Percentiles rank a stretch among this genome's conserved stretches.
These are phyloP conservation scores for Tineola bisselliella DNA, from an alignment of 2,888 invertebrate species.

Conservation along the genomic window DNA sequence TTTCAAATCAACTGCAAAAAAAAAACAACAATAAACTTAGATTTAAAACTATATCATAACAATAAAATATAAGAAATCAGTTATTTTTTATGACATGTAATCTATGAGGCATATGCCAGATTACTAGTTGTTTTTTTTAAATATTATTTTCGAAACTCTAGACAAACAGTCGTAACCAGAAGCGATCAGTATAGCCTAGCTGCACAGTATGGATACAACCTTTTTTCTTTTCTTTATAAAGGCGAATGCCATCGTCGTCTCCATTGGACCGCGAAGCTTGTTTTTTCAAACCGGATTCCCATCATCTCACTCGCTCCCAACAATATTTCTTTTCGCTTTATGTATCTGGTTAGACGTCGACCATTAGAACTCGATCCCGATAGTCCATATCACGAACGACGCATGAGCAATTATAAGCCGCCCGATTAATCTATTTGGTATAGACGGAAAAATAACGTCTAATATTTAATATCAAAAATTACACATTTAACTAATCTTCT, in stretches of 20 bases:
- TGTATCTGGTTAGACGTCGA: constrained; percentile 30
- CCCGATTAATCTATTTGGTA: too few relatives aligned
- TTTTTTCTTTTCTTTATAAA: constrained; percentile 28
- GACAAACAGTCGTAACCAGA: neutral
- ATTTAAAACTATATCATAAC: too few relatives aligned
- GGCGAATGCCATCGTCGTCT: constrained; percentile 19
- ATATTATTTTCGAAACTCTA: neutral
- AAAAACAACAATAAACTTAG: too few relatives aligned
- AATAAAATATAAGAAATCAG: too few relatives aligned
- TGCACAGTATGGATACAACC: neutral
- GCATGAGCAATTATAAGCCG: too few relatives aligned
- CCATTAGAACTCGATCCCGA: neutral
- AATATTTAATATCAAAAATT: too few relatives aligned
- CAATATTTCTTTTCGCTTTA: constrained; percentile 42
- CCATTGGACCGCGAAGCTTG: constrained; percentile 28
- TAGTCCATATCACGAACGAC: neutral
- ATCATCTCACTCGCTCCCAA: constrained; percentile 26
- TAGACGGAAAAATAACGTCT: too few relatives aligned
- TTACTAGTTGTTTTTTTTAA: too few relatives aligned
- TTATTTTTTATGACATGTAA: too few relatives aligned
- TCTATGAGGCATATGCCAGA: too few relatives aligned
- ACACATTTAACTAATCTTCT: too few relatives aligned
- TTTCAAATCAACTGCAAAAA: too few relatives aligned
- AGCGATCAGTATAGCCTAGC: constrained; percentile 3
- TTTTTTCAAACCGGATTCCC: constrained; percentile 41